Evolutionary conservation across 37 sponge, comb jelly and placozoan species (phyloP).

Genomic region (Lycopodina hypogea): DNA sequence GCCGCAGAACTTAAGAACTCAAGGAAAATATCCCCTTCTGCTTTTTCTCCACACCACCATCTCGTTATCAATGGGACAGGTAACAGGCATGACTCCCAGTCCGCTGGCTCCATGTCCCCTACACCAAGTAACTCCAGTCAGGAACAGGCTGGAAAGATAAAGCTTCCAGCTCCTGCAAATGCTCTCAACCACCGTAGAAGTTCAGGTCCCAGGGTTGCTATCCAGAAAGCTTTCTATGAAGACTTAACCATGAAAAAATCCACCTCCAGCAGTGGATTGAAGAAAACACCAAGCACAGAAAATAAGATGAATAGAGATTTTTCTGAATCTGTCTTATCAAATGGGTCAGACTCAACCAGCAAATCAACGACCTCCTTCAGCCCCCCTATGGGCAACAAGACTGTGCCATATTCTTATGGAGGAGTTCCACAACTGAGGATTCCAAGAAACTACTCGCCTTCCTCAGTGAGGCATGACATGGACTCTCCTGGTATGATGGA

Average conservation of each 20-base stretch:
- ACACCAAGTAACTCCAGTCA: constrained; percentile 21
- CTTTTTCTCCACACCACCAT: neutral
- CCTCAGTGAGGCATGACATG: neutral
- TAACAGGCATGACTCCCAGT: neutral
- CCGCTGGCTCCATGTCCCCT: neutral
- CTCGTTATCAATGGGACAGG: neutral
- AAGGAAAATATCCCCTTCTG: neutral
- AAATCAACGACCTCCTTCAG: neutral
- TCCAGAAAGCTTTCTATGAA: constrained; percentile 20
- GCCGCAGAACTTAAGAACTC: neutral
- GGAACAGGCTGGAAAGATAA: neutral
- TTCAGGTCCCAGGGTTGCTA: constrained; percentile 10
- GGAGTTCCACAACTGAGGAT: neutral
- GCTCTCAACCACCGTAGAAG: neutral
- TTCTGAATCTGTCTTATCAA: neutral
- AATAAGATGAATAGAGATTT: neutral
- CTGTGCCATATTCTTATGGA: neutral
- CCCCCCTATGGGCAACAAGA: neutral
- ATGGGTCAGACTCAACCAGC: neutral
- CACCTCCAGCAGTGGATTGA: neutral
- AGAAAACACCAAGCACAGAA: neutral
- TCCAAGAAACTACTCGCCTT: neutral
- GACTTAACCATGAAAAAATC: neutral
- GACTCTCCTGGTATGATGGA: neutral
- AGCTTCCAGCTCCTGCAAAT: neutral